Conservation (phyloP, 2,888 invertebrate genomes). For the Catonia carolina region DNA sequence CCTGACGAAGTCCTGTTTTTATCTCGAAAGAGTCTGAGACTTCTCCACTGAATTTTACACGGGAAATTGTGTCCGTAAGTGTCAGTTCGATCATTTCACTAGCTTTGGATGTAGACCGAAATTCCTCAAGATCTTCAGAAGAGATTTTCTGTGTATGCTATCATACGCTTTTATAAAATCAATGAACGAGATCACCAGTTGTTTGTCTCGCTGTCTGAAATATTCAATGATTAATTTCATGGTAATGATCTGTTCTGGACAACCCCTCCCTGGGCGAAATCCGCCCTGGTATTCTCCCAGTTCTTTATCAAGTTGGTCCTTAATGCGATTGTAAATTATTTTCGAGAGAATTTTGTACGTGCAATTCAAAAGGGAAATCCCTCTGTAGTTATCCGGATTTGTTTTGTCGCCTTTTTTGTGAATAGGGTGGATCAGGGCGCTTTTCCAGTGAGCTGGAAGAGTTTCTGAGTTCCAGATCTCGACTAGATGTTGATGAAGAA, state of each 20-base stretch:
- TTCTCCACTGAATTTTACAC: background rate
- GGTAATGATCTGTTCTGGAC: slow-evolving; percentile 8
- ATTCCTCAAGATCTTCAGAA: background rate
- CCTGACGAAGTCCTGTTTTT: background rate
- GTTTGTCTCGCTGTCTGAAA: background rate
- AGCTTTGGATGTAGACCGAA: background rate
- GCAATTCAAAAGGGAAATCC: slow-evolving; percentile 1
- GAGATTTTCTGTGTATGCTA: background rate
- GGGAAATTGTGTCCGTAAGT: background rate
- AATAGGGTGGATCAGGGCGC: no score
- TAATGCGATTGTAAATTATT: slow-evolving; percentile 4
- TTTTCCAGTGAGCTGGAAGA: no score
- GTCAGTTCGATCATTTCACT: background rate
- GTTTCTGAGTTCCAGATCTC: no score
- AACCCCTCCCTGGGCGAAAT: background rate
- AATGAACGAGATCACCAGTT: slow-evolving; percentile 11
- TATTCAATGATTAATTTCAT: slow-evolving; percentile 2
- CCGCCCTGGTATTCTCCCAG: slow-evolving; percentile 10
- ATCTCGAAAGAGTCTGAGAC: background rate
- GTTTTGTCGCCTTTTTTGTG: slow-evolving; percentile 9
- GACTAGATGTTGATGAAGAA: no score
- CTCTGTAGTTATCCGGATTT: slow-evolving; percentile 12
- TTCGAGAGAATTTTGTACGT: slow-evolving; percentile 7
- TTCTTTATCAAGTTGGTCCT: background rate
- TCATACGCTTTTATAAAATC: slow-evolving; percentile 8